Conservation (phyloP, 2,113 vertebrate genomes). For the Solenodon paradoxus region DNA sequence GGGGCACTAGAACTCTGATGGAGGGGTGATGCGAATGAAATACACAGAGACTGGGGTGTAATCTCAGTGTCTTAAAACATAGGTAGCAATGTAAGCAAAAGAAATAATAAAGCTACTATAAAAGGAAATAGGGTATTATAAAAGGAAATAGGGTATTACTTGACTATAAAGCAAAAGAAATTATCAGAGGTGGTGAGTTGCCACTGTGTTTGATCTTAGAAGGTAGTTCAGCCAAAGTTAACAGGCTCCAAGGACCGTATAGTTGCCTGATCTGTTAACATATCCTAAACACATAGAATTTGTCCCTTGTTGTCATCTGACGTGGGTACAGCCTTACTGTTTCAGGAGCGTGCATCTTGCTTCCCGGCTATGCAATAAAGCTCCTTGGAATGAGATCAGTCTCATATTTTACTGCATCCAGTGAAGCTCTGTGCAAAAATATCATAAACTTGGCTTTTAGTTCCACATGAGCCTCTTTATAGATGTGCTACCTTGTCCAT, state of each 20-base stretch:
- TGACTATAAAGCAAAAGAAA: background rate
- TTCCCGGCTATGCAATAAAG: background rate
- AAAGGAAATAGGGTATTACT: background rate
- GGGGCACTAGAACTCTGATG: no score
- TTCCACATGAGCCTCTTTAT: background rate
- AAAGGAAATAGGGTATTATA: no score
- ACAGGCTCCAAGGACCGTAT: background rate
- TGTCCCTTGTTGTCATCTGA: background rate
- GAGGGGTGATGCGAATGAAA: no score
- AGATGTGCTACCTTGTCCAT: background rate
- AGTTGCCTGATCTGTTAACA: background rate
- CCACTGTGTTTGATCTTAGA: background rate
- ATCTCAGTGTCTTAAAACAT: no score
- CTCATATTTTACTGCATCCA: background rate
- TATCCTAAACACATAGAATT: background rate
- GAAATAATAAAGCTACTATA: no score
- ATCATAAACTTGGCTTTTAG: background rate
- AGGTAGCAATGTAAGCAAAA: no score
- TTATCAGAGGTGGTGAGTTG: background rate
- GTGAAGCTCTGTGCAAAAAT: background rate
- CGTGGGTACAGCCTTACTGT: background rate
- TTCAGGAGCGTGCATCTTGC: background rate
- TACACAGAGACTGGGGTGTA: no score
- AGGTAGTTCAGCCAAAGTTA: background rate
- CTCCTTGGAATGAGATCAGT: background rate